Conservation (phyloP, 2,888 invertebrate genomes). For the Tetropium fuscum region DNA sequence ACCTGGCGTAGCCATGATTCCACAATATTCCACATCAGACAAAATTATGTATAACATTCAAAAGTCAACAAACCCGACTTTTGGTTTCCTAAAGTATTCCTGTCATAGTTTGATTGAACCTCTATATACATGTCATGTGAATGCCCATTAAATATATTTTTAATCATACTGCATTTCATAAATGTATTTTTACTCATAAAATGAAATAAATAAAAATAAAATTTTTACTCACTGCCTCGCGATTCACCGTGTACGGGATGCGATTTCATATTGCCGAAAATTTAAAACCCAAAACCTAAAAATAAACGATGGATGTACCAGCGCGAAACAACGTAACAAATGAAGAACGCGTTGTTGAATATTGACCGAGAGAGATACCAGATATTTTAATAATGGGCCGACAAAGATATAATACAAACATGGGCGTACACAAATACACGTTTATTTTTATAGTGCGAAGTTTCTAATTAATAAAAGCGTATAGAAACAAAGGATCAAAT, state of each 20-base stretch:
- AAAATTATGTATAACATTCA: no score
- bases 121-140: no score
- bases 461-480: neutral
- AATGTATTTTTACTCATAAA: no score
- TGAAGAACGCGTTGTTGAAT: conserved; percentile 44
- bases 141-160: no score
- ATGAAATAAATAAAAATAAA: neutral
- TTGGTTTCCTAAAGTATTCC: no score
- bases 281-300: conserved; percentile 42
- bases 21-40: no score
- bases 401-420: conserved; percentile 43
- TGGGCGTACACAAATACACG: conserved; percentile 17
- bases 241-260: conserved; percentile 26
- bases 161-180: no score
- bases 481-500: no score
- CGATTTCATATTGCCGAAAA: conserved; percentile 50
- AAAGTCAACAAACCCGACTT: no score
- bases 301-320: conserved; percentile 40
- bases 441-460: neutral
- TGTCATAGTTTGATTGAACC: no score
- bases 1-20: no score
- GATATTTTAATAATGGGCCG: conserved; percentile 47
- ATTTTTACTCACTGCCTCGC: conserved; percentile 8
- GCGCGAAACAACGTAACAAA: conserved; percentile 44
- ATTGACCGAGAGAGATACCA: conserved; percentile 40